Conservation (phyloP, 2,888 invertebrate species). For the Diabrotica balteata region DNA sequence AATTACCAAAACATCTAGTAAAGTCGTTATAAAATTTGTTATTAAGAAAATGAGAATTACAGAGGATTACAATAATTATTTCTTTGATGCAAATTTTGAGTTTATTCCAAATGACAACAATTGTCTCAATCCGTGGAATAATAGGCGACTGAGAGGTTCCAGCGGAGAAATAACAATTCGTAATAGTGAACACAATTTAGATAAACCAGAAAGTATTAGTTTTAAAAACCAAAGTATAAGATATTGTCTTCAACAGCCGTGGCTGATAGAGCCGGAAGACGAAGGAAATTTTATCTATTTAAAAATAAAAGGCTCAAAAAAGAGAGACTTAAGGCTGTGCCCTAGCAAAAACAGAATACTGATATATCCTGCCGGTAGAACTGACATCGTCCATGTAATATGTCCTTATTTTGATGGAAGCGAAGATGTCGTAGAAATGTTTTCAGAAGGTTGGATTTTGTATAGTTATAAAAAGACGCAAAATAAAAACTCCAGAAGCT, state of each 20-base stretch:
- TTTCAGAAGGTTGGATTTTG: conserved; percentile 68
- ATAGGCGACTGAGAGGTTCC: conserved; percentile 71
- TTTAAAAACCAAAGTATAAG: conserved; percentile 61
- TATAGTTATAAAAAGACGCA: conserved; percentile 61
- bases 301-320: conserved; percentile 71
- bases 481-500: conserved; percentile 66
- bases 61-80: conserved; percentile 80
- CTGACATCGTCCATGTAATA: conserved; percentile 69
- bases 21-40: conserved; percentile 76
- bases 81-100: conserved; percentile 78
- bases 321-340: conserved; percentile 62
- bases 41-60: conserved; percentile 82
- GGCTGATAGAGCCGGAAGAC: conserved; percentile 80
- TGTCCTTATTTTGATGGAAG: conserved; percentile 65
- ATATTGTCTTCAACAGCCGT: conserved; percentile 76
- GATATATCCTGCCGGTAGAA: conserved; percentile 74
- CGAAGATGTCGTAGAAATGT: conserved; percentile 69
- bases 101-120: conserved; percentile 68
- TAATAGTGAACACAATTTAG: conserved; percentile 63
- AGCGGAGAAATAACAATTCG: conserved; percentile 77
- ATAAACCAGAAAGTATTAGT: conserved; percentile 60
- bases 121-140: conserved; percentile 73
- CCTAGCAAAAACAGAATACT: conserved; percentile 75
- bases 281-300: conserved; percentile 75
- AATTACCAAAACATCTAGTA: conserved; percentile 73